Conservation (phyloP, 2,888 invertebrate species). For the Stenolophus ochropezus region DNA sequence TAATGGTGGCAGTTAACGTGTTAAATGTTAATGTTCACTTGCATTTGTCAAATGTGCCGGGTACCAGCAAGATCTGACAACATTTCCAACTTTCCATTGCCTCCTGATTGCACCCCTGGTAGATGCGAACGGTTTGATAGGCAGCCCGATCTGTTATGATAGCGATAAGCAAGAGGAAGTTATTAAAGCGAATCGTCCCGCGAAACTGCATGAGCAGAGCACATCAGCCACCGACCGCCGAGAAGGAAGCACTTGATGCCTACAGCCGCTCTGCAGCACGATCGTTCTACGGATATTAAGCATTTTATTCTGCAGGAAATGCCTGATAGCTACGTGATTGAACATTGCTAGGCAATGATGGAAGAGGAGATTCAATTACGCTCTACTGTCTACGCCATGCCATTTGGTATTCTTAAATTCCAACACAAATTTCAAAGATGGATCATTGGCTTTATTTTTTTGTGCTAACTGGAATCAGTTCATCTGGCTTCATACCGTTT, state of each 20-base stretch:
- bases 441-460: too few species aligned
- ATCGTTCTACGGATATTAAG: slow-evolving; percentile 27
- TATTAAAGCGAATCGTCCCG: slow-evolving; percentile 37
- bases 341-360: background rate
- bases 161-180: slow-evolving; percentile 45
- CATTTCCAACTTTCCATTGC: too few species aligned
- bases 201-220: background rate
- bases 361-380: background rate
- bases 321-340: background rate
- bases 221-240: slow-evolving; percentile 8
- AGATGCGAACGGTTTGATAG: background rate
- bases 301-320: slow-evolving; percentile 36
- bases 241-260: slow-evolving; percentile 14
- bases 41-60: too few species aligned
- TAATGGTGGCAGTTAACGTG: too few species aligned
- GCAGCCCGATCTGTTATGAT: background rate
- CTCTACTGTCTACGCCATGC: too few species aligned
- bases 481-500: too few species aligned
- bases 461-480: too few species aligned
- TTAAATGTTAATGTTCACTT: too few species aligned
- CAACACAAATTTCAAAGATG: too few species aligned
- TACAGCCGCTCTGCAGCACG: background rate
- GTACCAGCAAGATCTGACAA: too few species aligned
- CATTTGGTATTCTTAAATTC: too few species aligned
- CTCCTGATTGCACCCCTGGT: too few species aligned